Evolutionary conservation across 1,140 invertebrate species (phyloP), one percentile per base, ranked within the genome.

Genomic region (Lepidotrigona ventralis): DNA sequence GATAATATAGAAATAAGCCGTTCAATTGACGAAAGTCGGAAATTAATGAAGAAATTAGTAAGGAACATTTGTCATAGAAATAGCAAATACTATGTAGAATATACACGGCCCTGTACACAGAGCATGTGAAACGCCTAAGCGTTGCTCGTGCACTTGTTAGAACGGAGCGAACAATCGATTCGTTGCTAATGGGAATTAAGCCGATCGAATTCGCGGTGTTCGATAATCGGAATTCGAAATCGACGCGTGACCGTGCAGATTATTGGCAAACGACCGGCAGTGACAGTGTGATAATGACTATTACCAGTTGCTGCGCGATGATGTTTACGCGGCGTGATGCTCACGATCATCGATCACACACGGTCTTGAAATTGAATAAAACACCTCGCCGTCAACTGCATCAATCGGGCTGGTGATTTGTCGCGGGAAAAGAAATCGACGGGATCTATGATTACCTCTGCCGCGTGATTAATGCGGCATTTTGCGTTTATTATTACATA

Each of bases 161-260:
- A 33, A 2, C 64, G 9, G 4, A 1, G 23, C 3, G 29, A 21
- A 21, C 12, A 33, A 64, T 64, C 53, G 51, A 60, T 26, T 80
- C 21, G 29, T 9, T 17, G 26, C 9, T 33, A 63, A 21, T 73
- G 58, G 75, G 73, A 83, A n/a, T 79, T 60, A 63, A 75, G 33
- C 6, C 56, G 56, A 75, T 77, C 73, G 68, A 86, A 56, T 17
- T 79, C 29, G 19, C n/a, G 26, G 1, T 58, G 58, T 53, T 53
- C 70, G 23, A 82, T 76, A 56, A 85, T 87, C 73, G 63, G 77
- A 87, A 85, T 88, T 63, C 71, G 39, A 46, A 46, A 46, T 46
- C 39, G 39, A 46, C 68, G 83, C 83, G 85, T 88, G 85, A 88
- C 81, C 66, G 84, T 86, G 85, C 79, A 85, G 85, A 88, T 86